These are phyloP conservation scores for Gavialis gangeticus DNA, from an alignment of 2,113 vertebrate species.

Conservation along the genomic window DNA sequence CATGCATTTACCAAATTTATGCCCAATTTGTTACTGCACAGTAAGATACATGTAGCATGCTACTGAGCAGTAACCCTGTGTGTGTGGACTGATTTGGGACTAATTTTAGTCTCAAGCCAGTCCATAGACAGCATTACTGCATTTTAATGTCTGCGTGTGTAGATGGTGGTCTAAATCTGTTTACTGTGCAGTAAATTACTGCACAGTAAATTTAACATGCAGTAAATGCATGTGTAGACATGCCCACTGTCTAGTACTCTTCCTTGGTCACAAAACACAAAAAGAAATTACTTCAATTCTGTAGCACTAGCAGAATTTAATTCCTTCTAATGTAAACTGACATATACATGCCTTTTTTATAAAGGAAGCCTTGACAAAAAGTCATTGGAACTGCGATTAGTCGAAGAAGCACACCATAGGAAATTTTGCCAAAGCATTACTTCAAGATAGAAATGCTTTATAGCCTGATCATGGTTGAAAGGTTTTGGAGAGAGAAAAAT, in stretches of 20 bases:
- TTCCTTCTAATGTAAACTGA: background rate
- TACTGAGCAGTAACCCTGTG: no score
- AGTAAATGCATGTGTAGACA: background rate
- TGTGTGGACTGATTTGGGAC: no score
- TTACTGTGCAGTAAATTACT: no score
- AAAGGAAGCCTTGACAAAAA: background rate
- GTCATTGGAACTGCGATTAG: background rate
- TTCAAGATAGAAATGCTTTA: background rate
- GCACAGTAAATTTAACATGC: no score
- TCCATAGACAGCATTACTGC: no score
- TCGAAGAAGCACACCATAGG: background rate
- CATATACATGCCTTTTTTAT: background rate
- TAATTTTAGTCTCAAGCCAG: no score
- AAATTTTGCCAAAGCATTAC: background rate
- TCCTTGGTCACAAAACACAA: background rate
- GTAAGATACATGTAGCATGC: no score
- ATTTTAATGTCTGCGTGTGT: no score
- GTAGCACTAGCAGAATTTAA: background rate
- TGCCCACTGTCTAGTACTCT: background rate
- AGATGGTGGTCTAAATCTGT: no score
- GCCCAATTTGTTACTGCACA: no score
- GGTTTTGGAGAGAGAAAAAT: conserved; percentile 19
- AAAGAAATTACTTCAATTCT: background rate
- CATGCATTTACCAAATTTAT: no score
- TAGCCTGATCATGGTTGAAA: background rate